phyloP scores from a whole-genome alignment of 1,140 invertebrate genomes.

The Megalonaias nervosa region DNA sequence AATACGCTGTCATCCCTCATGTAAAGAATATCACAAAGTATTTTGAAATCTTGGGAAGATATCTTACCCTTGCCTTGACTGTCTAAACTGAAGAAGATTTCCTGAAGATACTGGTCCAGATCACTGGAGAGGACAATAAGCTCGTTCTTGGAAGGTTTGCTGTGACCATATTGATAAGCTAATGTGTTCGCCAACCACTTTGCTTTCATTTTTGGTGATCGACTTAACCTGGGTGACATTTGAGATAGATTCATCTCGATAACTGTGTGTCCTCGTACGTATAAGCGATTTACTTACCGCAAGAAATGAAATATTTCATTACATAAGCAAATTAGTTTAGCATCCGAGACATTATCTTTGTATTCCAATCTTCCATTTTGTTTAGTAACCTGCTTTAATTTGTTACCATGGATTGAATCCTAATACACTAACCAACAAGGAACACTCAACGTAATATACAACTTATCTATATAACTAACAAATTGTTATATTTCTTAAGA shows the following conservation, averaged over 20 bases:
- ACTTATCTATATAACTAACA: too few relatives aligned
- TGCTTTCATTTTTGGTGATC: conserved; percentile 33
- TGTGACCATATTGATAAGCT: conserved; percentile 33
- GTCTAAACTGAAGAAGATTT: conserved; percentile 35
- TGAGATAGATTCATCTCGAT: conserved; percentile 13
- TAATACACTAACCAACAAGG: too few relatives aligned
- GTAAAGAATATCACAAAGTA: conserved; percentile 32
- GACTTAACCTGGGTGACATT: conserved; percentile 22
- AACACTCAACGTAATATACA: too few relatives aligned
- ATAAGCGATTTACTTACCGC: too few relatives aligned
- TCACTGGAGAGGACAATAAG: conserved; percentile 32
- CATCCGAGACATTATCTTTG: too few relatives aligned
- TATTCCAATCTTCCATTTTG: too few relatives aligned
- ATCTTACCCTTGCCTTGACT: conserved; percentile 31
- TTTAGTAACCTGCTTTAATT: too few relatives aligned
- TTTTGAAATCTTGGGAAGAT: conserved; percentile 13
- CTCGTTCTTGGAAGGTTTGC: conserved; percentile 25
- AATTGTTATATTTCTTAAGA: too few relatives aligned
- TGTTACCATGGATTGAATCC: too few relatives aligned
- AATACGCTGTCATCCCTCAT: conserved; percentile 9
- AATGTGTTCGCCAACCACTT: conserved; percentile 36
- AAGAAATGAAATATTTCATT: too few relatives aligned
- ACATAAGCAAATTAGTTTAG: too few relatives aligned
- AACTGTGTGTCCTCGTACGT: too few relatives aligned
- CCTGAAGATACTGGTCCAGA: conserved; percentile 34